Conservation (phyloP, 2,797 vertebrate species). For the Bucorvus abyssinicus region DNA sequence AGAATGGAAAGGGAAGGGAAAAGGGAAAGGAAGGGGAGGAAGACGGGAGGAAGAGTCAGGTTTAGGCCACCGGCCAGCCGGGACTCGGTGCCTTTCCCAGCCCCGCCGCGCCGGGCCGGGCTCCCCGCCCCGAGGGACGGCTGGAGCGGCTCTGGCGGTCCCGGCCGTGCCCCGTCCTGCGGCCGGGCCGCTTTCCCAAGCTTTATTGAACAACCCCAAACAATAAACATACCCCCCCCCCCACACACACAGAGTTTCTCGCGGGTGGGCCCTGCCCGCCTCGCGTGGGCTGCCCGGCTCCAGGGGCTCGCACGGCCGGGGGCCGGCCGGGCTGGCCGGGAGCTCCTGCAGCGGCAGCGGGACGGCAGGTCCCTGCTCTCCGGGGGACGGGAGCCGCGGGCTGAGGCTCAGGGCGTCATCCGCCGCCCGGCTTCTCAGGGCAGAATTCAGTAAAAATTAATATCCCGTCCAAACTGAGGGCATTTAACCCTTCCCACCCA, state of each 20-base stretch:
- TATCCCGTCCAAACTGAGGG: not conserved
- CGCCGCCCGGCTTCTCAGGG: no score
- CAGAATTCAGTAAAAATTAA: not conserved
- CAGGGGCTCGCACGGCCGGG: not conserved
- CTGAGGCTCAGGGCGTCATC: not conserved
- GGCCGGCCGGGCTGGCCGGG: fast-evolving
- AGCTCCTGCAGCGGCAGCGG: not conserved
- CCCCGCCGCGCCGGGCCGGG: no score
- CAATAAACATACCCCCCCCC: no score
- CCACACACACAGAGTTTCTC: no score
- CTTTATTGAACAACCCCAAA: not conserved
- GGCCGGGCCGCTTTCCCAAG: not conserved
- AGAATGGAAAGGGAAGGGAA: no score
- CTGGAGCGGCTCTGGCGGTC: not conserved
- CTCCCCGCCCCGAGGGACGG: not conserved
- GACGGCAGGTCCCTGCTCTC: not conserved
- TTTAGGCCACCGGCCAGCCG: not conserved
- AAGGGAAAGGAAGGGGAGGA: not conserved
- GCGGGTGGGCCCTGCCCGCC: not conserved
- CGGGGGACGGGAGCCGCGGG: not conserved
- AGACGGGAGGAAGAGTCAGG: not conserved
- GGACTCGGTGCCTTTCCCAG: not conserved
- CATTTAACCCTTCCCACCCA: not conserved
- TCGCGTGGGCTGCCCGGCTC: not conserved
- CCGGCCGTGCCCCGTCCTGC: not conserved